These are phyloP conservation scores for Zaprionus kolodkinae DNA, from an alignment of 1,140 invertebrate species.

Conservation along the genomic window DNA sequence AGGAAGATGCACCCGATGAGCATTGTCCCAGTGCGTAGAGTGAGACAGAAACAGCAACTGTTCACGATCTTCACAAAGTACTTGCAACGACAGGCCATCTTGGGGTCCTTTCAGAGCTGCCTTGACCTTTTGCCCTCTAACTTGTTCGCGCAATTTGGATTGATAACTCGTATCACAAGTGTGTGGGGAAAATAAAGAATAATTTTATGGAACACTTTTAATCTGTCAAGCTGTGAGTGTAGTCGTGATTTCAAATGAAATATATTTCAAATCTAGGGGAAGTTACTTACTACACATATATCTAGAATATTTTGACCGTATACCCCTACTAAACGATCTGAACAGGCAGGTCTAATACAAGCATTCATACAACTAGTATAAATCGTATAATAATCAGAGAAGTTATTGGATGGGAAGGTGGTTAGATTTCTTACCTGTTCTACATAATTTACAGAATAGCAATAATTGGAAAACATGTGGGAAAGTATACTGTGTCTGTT, in stretches of 20 bases:
- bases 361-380: too few species aligned
- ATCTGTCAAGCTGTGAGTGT: background rate
- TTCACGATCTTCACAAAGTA: conserved; percentile 43
- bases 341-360: too few species aligned
- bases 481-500: background rate
- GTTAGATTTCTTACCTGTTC: too few species aligned
- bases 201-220: background rate
- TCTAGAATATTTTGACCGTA: too few species aligned
- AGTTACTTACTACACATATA: too few species aligned
- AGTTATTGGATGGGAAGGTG: too few species aligned
- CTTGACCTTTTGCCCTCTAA: too few species aligned
- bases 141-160: conserved; percentile 7
- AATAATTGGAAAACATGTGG: background rate
- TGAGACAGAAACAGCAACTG: conserved; percentile 55
- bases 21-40: conserved; percentile 46
- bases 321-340: too few species aligned
- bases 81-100: conserved; percentile 63
- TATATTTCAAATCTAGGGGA: too few species aligned
- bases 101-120: background rate
- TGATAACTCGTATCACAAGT: background rate
- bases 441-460: too few species aligned
- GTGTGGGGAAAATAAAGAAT: background rate
- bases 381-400: too few species aligned
- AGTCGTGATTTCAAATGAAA: background rate
- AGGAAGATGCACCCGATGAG: conserved; percentile 64